These are phyloP conservation scores for Herpailurus yagouaroundi DNA, from an alignment of 2,113 vertebrate genomes.

Conservation along the genomic window DNA sequence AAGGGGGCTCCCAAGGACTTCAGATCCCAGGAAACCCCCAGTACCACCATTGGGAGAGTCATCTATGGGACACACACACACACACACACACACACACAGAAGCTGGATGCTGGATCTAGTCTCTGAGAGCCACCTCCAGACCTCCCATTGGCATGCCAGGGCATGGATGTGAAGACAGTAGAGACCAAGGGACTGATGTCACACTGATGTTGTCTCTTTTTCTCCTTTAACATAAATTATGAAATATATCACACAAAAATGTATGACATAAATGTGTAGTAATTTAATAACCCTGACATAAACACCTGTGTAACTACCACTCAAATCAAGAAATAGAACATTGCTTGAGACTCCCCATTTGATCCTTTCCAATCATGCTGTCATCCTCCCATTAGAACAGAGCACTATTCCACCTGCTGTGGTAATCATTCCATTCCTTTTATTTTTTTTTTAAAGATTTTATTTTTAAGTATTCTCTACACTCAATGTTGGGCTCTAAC, in stretches of 20 bases:
- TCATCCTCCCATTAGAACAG: not conserved
- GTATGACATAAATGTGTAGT: not conserved
- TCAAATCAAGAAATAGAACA: not conserved
- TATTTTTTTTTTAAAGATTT: not conserved
- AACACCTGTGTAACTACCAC: not conserved
- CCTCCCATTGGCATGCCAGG: not conserved
- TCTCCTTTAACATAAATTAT: not conserved
- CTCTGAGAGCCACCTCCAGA: not conserved
- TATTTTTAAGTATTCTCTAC: too few species aligned
- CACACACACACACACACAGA: not conserved
- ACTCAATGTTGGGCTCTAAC: too few species aligned
- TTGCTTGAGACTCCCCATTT: not conserved
- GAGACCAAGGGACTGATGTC: not conserved
- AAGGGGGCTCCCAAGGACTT: not conserved
- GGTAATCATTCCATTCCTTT: not conserved
- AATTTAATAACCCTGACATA: slow-evolving; percentile 19
- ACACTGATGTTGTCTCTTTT: not conserved
- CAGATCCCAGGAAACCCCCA: not conserved
- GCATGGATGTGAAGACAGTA: not conserved
- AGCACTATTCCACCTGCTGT: not conserved
- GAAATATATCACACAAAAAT: not conserved
- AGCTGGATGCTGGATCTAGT: not conserved
- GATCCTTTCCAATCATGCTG: not conserved
- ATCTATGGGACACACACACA: not conserved
- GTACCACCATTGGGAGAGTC: not conserved